Percentiles rank a stretch among this genome's conserved stretches.
Evolutionary conservation across 2,113 vertebrate species (phyloP).

Genomic region (Laterallus jamaicensis): DNA sequence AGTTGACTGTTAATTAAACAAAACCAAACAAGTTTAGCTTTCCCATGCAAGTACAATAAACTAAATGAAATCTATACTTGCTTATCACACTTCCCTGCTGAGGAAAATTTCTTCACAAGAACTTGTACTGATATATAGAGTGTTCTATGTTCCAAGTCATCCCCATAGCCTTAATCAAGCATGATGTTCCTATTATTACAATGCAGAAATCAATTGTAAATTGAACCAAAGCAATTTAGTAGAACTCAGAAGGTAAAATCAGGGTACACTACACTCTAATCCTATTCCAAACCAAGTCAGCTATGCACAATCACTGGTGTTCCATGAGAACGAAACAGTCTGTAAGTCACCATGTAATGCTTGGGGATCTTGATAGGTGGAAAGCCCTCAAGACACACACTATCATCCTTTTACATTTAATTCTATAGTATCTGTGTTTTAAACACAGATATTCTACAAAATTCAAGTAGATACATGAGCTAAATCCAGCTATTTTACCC

Average conservation of each 20-base stretch:
- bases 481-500: not conserved
- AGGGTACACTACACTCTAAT: not conserved
- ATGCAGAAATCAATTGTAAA: not conserved
- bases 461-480: not conserved
- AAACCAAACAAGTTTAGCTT: not conserved
- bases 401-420: not conserved
- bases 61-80: not conserved
- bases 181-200: not conserved
- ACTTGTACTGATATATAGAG: no score
- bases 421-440: not conserved
- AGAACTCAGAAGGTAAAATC: not conserved
- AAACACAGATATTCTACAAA: not conserved
- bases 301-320: not conserved
- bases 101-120: not conserved
- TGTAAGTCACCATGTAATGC: not conserved
- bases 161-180: not conserved
- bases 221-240: not conserved
- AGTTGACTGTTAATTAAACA: not conserved
- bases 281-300: not conserved
- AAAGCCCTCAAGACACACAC: not conserved
- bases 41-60: not conserved
- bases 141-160: no score
- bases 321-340: not conserved
- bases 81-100: not conserved
- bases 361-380: not conserved